A percentile compares a stretch with the other conserved stretches of the same genome.
Evolutionary conservation across 2,888 invertebrate species (phyloP).

Genomic region (Tipula lateralis): DNA sequence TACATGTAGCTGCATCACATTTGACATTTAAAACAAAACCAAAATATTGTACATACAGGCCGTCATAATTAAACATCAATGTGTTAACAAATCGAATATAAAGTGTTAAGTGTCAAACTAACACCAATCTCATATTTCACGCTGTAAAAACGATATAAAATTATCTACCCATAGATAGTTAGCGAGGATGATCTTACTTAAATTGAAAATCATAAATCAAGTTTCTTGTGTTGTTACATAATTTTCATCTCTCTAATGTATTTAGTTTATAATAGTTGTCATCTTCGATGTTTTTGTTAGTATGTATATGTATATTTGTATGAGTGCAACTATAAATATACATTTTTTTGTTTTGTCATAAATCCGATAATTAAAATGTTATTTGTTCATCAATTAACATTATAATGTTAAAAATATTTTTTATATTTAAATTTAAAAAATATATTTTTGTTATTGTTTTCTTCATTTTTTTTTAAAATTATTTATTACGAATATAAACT

Average conservation of each 20-base stretch:
- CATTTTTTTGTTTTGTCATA: not conserved
- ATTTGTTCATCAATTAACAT: conserved; percentile 19
- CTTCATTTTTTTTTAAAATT: no score
- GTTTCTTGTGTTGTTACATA: not conserved
- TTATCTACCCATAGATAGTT: not conserved
- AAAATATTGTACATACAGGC: not conserved
- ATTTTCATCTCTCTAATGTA: not conserved
- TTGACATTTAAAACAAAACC: not conserved
- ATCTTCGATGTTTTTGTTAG: not conserved
- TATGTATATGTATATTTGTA: not conserved
- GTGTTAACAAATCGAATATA: not conserved
- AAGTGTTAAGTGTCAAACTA: not conserved
- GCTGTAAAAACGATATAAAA: not conserved
- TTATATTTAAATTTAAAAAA: not conserved
- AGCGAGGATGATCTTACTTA: not conserved
- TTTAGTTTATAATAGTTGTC: not conserved
- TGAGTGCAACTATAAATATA: not conserved
- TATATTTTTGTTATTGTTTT: not conserved
- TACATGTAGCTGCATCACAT: not conserved
- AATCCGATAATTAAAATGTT: not conserved
- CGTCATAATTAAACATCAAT: not conserved
- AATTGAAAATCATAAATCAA: not conserved
- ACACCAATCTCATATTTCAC: not conserved
- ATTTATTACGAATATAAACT: not conserved
- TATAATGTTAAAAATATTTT: not conserved